These are phyloP conservation scores for Trialeurodes vaporariorum DNA, from an alignment of 1,140 invertebrate species.

Conservation along the genomic window DNA sequence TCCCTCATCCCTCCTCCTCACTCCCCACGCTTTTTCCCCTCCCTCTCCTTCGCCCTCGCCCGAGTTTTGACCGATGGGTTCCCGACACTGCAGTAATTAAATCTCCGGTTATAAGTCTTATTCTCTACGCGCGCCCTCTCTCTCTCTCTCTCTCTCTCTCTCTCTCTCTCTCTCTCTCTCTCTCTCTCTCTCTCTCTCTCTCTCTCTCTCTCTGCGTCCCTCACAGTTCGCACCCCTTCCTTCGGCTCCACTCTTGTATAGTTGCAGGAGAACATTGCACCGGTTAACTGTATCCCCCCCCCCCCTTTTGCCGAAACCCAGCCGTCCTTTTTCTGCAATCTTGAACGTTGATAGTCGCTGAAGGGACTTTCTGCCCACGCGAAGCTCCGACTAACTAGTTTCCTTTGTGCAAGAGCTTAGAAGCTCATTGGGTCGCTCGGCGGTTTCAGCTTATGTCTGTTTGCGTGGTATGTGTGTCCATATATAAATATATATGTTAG, in stretches of 20 bases:
- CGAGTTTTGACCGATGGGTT: too few relatives aligned
- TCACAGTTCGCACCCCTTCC: not conserved
- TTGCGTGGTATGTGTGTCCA: too few relatives aligned
- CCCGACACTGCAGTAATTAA: slow-evolving; percentile 1
- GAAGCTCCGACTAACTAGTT: not conserved
- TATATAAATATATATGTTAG: too few relatives aligned
- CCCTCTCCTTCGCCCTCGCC: too few relatives aligned
- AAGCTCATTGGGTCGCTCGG: not conserved
- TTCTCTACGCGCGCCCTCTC: not conserved
- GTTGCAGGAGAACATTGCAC: not conserved
- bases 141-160: not conserved
- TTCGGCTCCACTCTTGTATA: not conserved
- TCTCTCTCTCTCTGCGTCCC: not conserved
- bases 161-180: not conserved
- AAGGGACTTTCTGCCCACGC: not conserved
- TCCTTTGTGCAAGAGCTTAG: not conserved
- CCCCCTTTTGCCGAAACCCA: not conserved
- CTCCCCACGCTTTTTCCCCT: too few relatives aligned
- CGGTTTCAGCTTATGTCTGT: too few relatives aligned
- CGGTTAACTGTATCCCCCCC: not conserved
- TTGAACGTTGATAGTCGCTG: not conserved
- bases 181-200: not conserved
- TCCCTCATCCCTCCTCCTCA: too few relatives aligned
- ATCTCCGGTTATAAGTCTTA: not conserved
- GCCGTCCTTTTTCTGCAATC: not conserved